phyloP scores from a whole-genome alignment of 2,888 invertebrate species.

The Phyllotreta striolata region DNA sequence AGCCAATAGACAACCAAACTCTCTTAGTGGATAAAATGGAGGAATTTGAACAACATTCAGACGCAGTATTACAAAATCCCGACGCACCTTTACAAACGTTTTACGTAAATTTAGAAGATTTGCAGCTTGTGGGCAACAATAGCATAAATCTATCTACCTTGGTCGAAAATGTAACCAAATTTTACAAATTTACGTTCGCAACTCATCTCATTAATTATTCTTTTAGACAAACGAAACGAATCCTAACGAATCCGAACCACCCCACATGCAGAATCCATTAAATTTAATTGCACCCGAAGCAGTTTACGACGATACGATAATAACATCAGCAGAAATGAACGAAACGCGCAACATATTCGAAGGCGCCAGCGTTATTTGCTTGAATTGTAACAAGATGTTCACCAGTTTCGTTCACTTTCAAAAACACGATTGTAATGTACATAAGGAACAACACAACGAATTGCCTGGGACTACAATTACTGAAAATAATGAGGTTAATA shows the following conservation, averaged over 20 bases:
- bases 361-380: conserved; percentile 43
- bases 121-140: conserved; percentile 36
- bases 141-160: conserved; percentile 31
- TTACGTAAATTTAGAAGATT: conserved; percentile 42
- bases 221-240: conserved; percentile 5
- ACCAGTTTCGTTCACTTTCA: conserved; percentile 36
- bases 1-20: conserved; percentile 2
- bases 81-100: conserved; percentile 38
- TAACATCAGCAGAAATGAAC: conserved; percentile 18
- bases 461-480: background rate
- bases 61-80: conserved; percentile 12
- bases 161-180: conserved; percentile 1
- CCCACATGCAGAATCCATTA: background rate
- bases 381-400: conserved; percentile 43
- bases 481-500: conserved; percentile 2
- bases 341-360: conserved; percentile 35
- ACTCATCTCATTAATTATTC: conserved; percentile 8
- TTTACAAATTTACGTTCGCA: too few species aligned
- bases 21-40: too few species aligned
- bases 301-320: conserved; percentile 15
- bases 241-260: background rate
- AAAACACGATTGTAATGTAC: conserved; percentile 35
- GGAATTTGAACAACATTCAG: conserved; percentile 1
- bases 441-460: conserved; percentile 4
- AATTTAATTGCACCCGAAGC: conserved; percentile 4